phyloP scores from a whole-genome alignment of 2,113 vertebrate species.

The Ophthalmotilapia sp. region DNA sequence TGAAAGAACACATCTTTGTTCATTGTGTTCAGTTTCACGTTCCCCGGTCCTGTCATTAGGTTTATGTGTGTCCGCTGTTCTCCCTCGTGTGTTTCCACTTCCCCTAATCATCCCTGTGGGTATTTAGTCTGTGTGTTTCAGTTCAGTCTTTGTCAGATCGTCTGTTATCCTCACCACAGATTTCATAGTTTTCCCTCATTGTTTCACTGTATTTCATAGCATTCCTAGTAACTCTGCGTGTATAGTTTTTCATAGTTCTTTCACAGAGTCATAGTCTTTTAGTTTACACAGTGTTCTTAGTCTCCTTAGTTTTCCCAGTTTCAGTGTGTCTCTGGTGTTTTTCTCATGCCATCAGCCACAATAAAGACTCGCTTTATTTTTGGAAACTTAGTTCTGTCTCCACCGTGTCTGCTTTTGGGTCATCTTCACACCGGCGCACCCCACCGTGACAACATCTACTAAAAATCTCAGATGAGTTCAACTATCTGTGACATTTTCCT shows the following conservation, averaged over 20 bases:
- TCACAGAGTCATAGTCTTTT: too few species aligned
- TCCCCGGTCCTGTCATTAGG: background rate
- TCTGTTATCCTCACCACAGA: too few species aligned
- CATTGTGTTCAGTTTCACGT: background rate
- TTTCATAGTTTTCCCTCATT: too few species aligned
- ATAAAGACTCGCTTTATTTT: too few species aligned
- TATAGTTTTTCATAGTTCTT: too few species aligned
- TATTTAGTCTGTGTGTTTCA: background rate
- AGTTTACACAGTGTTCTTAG: too few species aligned
- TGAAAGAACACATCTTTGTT: background rate
- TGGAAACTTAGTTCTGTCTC: background rate
- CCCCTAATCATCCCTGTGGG: background rate
- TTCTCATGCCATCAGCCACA: too few species aligned
- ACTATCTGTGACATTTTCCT: background rate
- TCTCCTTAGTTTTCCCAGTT: too few species aligned
- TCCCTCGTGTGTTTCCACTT: background rate
- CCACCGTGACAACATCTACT: accelerated
- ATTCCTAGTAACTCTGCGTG: too few species aligned
- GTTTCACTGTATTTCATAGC: too few species aligned
- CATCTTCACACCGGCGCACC: accelerated
- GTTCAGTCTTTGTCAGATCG: accelerated
- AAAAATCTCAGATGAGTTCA: background rate
- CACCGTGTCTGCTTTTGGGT: background rate
- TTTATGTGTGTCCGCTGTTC: background rate
- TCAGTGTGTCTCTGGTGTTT: too few species aligned